Conservation (phyloP, 2,888 invertebrate species). For the Operophtera brumata region DNA sequence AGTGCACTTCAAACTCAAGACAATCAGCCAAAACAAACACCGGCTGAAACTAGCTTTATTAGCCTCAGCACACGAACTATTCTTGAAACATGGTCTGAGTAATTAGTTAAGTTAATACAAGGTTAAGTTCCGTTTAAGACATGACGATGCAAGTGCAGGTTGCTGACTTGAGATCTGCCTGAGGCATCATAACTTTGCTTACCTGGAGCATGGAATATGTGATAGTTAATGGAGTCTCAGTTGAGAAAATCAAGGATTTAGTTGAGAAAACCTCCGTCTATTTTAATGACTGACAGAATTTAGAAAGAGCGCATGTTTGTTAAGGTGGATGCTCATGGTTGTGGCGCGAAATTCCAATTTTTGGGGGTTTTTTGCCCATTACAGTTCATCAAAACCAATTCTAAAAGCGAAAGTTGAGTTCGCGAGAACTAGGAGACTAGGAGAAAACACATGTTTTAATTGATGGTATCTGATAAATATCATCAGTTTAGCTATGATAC, state of each 20-base stretch:
- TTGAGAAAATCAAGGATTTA: not conserved
- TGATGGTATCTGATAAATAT: too few relatives aligned
- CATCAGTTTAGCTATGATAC: too few relatives aligned
- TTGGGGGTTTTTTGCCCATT: too few relatives aligned
- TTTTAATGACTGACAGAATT: constrained; percentile 27
- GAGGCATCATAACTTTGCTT: constrained; percentile 42
- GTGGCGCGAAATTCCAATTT: too few relatives aligned
- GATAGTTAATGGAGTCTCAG: constrained; percentile 13
- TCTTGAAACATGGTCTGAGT: constrained; percentile 46
- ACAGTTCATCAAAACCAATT: too few relatives aligned
- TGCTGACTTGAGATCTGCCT: constrained; percentile 56
- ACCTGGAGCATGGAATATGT: constrained; percentile 23
- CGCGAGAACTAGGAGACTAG: too few relatives aligned
- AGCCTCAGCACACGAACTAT: constrained; percentile 29
- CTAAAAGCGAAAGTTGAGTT: too few relatives aligned
- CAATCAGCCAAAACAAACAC: constrained; percentile 20
- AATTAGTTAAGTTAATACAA: constrained; percentile 53
- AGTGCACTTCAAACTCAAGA: constrained; percentile 5
- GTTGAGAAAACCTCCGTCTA: constrained; percentile 26
- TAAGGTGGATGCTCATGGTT: too few relatives aligned
- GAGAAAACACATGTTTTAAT: too few relatives aligned
- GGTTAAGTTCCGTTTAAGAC: constrained; percentile 53
- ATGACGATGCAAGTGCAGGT: constrained; percentile 51
- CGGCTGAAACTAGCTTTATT: constrained; percentile 17
- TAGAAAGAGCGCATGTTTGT: constrained; percentile 22